A percentile compares a stretch with the other conserved stretches of the same genome.
These are phyloP conservation scores for Helogale parvula DNA, from an alignment of 2,113 vertebrate genomes.

Conservation along the genomic window DNA sequence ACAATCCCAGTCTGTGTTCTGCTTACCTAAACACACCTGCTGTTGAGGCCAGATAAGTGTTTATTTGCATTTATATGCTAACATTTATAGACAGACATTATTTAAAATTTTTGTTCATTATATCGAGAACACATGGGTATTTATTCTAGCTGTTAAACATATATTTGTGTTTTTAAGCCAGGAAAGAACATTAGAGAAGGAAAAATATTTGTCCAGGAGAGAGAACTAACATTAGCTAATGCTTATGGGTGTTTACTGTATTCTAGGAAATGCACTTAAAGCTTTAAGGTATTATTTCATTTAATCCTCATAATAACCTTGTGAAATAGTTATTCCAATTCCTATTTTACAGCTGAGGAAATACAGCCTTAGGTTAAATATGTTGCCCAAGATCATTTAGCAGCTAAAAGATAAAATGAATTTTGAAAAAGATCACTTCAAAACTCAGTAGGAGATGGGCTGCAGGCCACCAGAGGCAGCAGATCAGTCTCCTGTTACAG, in stretches of 20 bases:
- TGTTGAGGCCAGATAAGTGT: conserved; percentile 64
- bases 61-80: conserved; percentile 64
- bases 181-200: not conserved
- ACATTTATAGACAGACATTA: conserved; percentile 54
- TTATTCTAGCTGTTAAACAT: not conserved
- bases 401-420: not conserved
- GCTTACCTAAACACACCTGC: conserved; percentile 63
- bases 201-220: not conserved
- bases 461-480: not conserved
- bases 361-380: not conserved
- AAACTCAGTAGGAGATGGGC: not conserved
- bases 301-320: not conserved
- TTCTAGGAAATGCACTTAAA: not conserved
- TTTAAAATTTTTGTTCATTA: conserved; percentile 53
- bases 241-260: not conserved
- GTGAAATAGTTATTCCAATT: not conserved
- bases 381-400: not conserved
- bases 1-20: conserved; percentile 45
- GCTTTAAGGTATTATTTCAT: not conserved
- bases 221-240: conserved; percentile 39
- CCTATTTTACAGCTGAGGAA: not conserved
- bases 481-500: not conserved
- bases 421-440: not conserved
- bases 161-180: conserved; percentile 12
- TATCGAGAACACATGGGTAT: not conserved